These are phyloP conservation scores for Chironomus striatipennis DNA, from an alignment of 1,140 invertebrate genomes.

Conservation along the genomic window DNA sequence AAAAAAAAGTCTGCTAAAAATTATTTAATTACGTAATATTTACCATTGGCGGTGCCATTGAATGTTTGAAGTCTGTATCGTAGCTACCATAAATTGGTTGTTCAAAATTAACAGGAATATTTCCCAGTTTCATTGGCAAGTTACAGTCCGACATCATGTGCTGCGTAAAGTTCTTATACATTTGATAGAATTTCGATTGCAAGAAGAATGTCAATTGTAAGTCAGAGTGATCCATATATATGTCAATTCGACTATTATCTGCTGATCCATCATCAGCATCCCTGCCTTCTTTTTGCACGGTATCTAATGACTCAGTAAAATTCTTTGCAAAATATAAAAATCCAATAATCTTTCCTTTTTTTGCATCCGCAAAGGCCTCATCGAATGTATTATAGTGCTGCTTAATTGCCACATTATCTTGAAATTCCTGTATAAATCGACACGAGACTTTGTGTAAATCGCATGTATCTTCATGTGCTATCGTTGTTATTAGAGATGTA, in stretches of 20 bases:
- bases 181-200: conserved; percentile 50
- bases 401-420: background rate
- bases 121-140: conserved; percentile 44
- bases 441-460: conserved; percentile 49
- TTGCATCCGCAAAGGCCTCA: conserved; percentile 51
- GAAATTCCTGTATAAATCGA: conserved; percentile 44
- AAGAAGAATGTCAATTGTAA: conserved; percentile 59
- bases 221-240: conserved; percentile 46
- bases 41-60: conserved; percentile 70
- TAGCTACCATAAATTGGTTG: conserved; percentile 60
- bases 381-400: conserved; percentile 44
- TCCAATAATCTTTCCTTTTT: conserved; percentile 54
- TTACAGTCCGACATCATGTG: conserved; percentile 50
- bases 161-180: conserved; percentile 50
- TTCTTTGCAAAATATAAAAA: conserved; percentile 62
- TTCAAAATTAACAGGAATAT: conserved; percentile 55
- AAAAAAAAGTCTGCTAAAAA: conserved; percentile 27
- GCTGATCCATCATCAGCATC: conserved; percentile 43
- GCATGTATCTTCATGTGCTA: conserved; percentile 38
- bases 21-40: background rate
- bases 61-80: conserved; percentile 56
- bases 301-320: conserved; percentile 58
- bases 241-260: conserved; percentile 48
- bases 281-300: conserved; percentile 47
- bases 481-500: conserved; percentile 32